Evolutionary conservation across 2,888 invertebrate species (phyloP), one percentile per base, ranked within the genome.

Genomic region (Aphelenchoides bicaudatus): DNA sequence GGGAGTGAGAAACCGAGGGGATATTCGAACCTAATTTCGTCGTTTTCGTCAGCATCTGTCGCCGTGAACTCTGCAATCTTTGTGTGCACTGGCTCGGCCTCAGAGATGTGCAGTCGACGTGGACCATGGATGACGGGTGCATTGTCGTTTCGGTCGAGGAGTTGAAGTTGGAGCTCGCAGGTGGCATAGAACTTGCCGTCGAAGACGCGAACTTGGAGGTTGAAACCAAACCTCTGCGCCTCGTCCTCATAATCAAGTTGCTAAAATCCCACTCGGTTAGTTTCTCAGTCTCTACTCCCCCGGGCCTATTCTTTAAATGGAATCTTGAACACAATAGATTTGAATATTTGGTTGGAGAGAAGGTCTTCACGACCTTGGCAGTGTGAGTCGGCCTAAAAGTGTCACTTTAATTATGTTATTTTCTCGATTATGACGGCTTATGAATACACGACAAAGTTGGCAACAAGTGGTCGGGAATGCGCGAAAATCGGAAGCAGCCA

Each of bases 111-210:
- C 3, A 88, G 88, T 82, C 90, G 91, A 72, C 93, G 91, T 80
- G 91, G 91, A 47, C 92, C 89, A 66, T 88, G 91, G 80, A 91
- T 93, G 78, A 88, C 88, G 3, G 94, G 94, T 80, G 90, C 90
- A 84, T 94, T 94, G 84, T 96, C 94, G 83, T 96, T 96, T 39
- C 92, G 90, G 80, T 96, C 96, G 61, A 89, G 85, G 61, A 98
- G 84, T 78, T 88, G 89, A 29, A 93, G 90, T 63, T 89, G 88
- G 58, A 93, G 91, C 89, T 90, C 91, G 1, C 92, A 91, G 81
- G 90, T 90, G 62, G 92, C 92, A 66, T 92, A 90, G 82, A 93
- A 92, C 80, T 92, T 90, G 81, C 93, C 93, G 81, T 98, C 96
- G 54, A 73, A 79, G 39, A 82, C 81, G 59, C 79, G 79, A 38